A percentile compares a stretch with the other conserved stretches of the same genome.
These are phyloP conservation scores for Acrocyrtus sp. DNA, from an alignment of 2,888 invertebrate species.

Conservation along the genomic window DNA sequence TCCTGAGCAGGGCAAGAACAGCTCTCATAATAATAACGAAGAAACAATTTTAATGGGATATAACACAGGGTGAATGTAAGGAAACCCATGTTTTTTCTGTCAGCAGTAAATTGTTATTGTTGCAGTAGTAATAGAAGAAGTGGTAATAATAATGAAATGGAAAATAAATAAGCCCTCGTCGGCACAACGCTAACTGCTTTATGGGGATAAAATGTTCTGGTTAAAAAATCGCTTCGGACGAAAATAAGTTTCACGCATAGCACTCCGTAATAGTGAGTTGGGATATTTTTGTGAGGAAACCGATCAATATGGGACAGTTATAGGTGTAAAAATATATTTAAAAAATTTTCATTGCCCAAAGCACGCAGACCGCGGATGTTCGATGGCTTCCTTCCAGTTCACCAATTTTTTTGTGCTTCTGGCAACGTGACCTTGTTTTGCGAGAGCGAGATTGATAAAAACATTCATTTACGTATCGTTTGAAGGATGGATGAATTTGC, in stretches of 20 bases:
- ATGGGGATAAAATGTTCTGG: too few species aligned
- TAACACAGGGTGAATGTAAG: neutral
- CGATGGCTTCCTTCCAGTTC: neutral
- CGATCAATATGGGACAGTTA: too few species aligned
- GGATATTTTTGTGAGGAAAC: too few species aligned
- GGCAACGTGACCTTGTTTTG: too few species aligned
- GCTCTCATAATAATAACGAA: conserved; percentile 2
- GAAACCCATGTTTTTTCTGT: neutral
- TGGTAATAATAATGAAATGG: conserved; percentile 8
- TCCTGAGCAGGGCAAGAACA: too few species aligned
- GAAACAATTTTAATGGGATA: conserved; percentile 3
- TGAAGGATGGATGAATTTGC: too few species aligned
- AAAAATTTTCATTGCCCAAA: too few species aligned
- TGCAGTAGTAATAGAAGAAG: too few species aligned
- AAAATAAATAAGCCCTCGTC: conserved; percentile 2
- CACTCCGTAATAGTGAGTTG: neutral
- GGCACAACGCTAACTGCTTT: too few species aligned
- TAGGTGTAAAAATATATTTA: too few species aligned
- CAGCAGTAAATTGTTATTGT: conserved; percentile 9
- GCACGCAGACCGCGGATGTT: neutral
- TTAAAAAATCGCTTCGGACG: neutral
- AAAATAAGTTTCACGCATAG: neutral
- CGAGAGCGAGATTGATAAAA: too few species aligned
- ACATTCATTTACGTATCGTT: too few species aligned
- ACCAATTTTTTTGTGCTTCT: neutral